A percentile compares a stretch with the other conserved stretches of the same genome.
Evolutionary conservation across 2,797 vertebrate species (phyloP).

Genomic region (Labeo calbasu): DNA sequence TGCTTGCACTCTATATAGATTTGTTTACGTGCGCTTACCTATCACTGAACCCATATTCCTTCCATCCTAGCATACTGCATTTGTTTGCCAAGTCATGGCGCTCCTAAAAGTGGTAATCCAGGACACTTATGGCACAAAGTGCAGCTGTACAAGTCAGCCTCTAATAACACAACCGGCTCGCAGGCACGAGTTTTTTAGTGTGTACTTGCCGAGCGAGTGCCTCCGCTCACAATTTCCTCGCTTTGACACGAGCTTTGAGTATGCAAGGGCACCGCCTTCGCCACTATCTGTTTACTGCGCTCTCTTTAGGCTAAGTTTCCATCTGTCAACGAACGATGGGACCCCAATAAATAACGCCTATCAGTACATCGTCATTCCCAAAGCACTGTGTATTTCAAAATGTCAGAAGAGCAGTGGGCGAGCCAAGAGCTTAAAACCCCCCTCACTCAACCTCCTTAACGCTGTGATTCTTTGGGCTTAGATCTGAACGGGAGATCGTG

Average conservation of each 20-base stretch:
- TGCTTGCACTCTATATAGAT: constrained; percentile 74
- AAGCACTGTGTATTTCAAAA: constrained; percentile 31
- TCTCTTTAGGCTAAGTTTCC: constrained; percentile 39
- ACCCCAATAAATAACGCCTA: constrained; percentile 42
- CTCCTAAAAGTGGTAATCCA: constrained; percentile 17
- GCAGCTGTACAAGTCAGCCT: constrained; percentile 18
- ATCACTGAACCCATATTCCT: constrained; percentile 54
- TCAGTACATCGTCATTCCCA: constrained; percentile 50
- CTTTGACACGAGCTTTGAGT: constrained; percentile 8
- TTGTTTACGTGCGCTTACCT: constrained; percentile 64
- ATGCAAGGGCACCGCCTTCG: constrained; percentile 37
- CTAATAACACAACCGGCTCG: not conserved
- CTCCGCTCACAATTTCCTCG: constrained; percentile 12
- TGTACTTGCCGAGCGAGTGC: not conserved
- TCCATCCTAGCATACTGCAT: constrained; percentile 5
- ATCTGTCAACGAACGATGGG: constrained; percentile 45
- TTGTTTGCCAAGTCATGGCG: constrained; percentile 22
- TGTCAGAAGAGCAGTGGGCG: constrained; percentile 13
- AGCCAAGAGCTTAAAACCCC: not conserved
- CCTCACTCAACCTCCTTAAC: not conserved
- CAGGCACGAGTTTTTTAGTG: not conserved
- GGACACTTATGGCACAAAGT: constrained; percentile 8
- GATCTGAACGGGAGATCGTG: not conserved
- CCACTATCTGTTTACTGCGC: constrained; percentile 33
- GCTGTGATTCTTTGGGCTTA: constrained; percentile 11